phyloP scores from a whole-genome alignment of 2,797 vertebrate genomes.

The Hylomyscus alleni region DNA sequence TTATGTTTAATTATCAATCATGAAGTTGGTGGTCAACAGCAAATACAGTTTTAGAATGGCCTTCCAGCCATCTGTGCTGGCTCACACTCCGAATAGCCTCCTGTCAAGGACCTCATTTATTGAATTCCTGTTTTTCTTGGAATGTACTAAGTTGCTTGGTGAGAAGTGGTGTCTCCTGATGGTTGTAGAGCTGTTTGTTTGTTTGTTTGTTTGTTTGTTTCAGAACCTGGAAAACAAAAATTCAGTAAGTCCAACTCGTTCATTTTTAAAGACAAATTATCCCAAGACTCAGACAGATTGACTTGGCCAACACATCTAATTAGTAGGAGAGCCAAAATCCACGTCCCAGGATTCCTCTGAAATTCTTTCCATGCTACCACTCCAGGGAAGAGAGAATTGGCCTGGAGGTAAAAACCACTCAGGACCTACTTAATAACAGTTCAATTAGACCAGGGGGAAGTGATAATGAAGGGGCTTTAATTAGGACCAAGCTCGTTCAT shows the following conservation, averaged over 20 bases:
- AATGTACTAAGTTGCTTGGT: background rate
- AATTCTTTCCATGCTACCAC: constrained; percentile 74
- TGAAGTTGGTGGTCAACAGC: background rate
- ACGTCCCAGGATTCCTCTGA: constrained; percentile 47
- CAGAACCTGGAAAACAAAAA: constrained; percentile 59
- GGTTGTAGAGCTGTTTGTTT: background rate
- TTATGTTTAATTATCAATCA: constrained; percentile 40
- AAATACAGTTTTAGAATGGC: background rate
- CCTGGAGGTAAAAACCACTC: constrained; percentile 65
- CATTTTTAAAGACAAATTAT: constrained; percentile 70
- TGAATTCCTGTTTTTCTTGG: constrained; percentile 58
- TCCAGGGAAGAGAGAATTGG: constrained; percentile 36
- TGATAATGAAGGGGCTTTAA: constrained; percentile 57
- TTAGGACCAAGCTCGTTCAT: constrained; percentile 49
- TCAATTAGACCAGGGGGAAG: constrained; percentile 58
- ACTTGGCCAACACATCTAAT: constrained; percentile 68
- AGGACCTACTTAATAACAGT: constrained; percentile 66
- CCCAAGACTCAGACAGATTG: constrained; percentile 43
- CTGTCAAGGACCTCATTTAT: constrained; percentile 4
- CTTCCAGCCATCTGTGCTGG: background rate
- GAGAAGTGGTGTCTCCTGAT: background rate
- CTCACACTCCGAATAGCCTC: background rate
- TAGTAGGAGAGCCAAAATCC: constrained; percentile 63
- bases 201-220: constrained; percentile 19
- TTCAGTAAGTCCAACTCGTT: constrained; percentile 18